Percentiles rank a stretch among this genome's conserved stretches.
phyloP scores from a whole-genome alignment of 2,113 vertebrate genomes.

The Diadophis punctatus region DNA sequence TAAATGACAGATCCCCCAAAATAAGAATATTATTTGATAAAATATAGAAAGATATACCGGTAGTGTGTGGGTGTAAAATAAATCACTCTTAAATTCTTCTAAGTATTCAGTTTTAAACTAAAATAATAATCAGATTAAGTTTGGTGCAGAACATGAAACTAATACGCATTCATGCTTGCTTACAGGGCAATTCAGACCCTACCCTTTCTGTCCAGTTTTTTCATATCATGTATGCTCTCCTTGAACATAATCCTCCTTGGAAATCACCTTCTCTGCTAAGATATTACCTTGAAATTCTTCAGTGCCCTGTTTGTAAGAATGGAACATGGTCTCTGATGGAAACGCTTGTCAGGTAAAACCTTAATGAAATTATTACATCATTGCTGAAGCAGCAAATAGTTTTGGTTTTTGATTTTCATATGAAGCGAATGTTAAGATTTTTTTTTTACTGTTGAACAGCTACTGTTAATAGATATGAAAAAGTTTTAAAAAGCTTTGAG shows the following conservation, averaged over 20 bases:
- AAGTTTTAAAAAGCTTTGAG: not conserved
- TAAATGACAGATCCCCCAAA: not conserved
- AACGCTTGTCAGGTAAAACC: conserved; percentile 80
- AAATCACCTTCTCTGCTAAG: conserved; percentile 66
- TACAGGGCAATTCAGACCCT: conserved; percentile 76
- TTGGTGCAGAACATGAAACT: not conserved
- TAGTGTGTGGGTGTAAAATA: not conserved
- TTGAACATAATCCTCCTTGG: conserved; percentile 85
- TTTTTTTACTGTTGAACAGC: not conserved
- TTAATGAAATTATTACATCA: not conserved
- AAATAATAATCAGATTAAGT: not conserved
- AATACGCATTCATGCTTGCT: conserved; percentile 38
- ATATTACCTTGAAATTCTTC: conserved; percentile 84
- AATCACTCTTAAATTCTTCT: not conserved
- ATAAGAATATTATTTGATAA: not conserved
- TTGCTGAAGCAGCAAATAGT: not conserved
- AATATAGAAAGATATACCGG: not conserved
- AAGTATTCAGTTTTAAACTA: not conserved
- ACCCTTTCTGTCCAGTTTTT: conserved; percentile 69
- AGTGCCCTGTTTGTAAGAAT: conserved; percentile 85
- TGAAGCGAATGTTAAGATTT: not conserved
- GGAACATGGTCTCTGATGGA: conserved; percentile 84
- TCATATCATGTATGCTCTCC: conserved; percentile 72
- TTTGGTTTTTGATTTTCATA: not conserved
- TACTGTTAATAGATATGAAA: not conserved